Percentiles rank a stretch among this genome's conserved stretches.
Evolutionary conservation across 2,888 invertebrate species (phyloP).

Genomic region (Drosophila pegasa): DNA sequence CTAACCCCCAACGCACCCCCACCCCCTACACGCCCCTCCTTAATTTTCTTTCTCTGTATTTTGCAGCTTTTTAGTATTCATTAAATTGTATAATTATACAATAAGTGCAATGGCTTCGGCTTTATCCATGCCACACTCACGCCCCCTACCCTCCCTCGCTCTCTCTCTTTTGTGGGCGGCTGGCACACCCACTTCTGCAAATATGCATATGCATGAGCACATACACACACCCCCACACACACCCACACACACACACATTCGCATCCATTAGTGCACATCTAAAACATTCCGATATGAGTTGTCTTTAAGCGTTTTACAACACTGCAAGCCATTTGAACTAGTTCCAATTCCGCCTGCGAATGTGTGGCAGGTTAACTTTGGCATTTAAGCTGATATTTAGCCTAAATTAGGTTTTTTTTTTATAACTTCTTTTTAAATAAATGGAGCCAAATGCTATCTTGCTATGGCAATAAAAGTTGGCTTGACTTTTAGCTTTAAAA

Average conservation of each 20-base stretch:
- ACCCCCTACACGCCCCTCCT: not conserved
- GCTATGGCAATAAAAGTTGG: not conserved
- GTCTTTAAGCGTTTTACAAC: slow-evolving; percentile 13
- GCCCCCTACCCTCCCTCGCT: not conserved
- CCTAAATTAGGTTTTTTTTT: not conserved
- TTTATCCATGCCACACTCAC: not conserved
- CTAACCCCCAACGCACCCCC: not conserved
- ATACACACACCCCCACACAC: slow-evolving; percentile 23
- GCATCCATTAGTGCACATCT: slow-evolving; percentile 1
- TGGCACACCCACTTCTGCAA: slow-evolving; percentile 13
- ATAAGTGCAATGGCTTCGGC: slow-evolving; percentile 71
- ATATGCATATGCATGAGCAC: slow-evolving; percentile 48
- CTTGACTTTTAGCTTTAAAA: not conserved
- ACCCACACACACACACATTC: slow-evolving; percentile 22
- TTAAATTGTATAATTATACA: slow-evolving; percentile 79
- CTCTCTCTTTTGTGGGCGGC: not conserved
- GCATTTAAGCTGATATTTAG: not conserved
- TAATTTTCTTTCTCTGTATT: slow-evolving; percentile 17
- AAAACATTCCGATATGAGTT: slow-evolving; percentile 12
- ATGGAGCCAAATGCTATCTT: not conserved
- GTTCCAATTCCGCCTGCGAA: not conserved
- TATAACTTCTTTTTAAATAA: not conserved
- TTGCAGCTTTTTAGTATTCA: slow-evolving; percentile 74
- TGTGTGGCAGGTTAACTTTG: not conserved
- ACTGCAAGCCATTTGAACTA: slow-evolving; percentile 5